Evolutionary conservation across 2,888 invertebrate species (phyloP).

Genomic region (Eilema griseolum): DNA sequence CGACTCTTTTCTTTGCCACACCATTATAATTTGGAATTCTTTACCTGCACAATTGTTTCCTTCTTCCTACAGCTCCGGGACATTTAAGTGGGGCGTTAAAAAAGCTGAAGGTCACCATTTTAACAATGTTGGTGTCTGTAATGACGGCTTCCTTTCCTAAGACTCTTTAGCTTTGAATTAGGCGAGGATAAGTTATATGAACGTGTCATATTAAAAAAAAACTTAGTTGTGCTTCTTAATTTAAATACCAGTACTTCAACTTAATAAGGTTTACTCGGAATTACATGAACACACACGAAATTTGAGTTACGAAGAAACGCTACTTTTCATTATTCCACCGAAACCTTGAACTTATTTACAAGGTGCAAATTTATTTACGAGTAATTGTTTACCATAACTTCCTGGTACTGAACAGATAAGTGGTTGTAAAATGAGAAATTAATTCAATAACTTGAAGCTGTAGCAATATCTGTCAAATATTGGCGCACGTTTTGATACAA

Average conservation of each 20-base stretch:
- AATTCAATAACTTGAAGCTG: constrained; percentile 54
- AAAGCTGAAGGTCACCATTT: too few species aligned
- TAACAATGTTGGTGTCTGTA: too few species aligned
- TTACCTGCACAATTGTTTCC: too few species aligned
- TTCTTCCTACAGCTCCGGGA: too few species aligned
- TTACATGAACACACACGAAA: constrained; percentile 50
- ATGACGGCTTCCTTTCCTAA: too few species aligned
- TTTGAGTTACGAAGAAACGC: constrained; percentile 44
- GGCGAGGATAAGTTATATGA: too few species aligned
- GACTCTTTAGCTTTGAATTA: too few species aligned
- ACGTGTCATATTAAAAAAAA: too few species aligned
- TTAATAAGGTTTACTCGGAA: constrained; percentile 49
- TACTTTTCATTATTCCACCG: constrained; percentile 47
- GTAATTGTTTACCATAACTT: constrained; percentile 58
- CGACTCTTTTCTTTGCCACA: too few species aligned
- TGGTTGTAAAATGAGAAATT: constrained; percentile 58
- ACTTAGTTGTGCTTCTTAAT: too few species aligned
- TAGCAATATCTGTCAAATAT: constrained; percentile 44
- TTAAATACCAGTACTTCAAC: constrained; percentile 19
- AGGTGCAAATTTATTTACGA: constrained; percentile 56
- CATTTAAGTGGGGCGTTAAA: too few species aligned
- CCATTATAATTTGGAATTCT: too few species aligned
- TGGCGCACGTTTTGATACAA: constrained; percentile 21
- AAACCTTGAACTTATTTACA: constrained; percentile 47
- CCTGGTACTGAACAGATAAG: constrained; percentile 48